Percentiles rank a stretch among this genome's conserved stretches.
Conservation (phyloP, 2,888 invertebrate genomes). For the Podotricha telesiphe region DNA sequence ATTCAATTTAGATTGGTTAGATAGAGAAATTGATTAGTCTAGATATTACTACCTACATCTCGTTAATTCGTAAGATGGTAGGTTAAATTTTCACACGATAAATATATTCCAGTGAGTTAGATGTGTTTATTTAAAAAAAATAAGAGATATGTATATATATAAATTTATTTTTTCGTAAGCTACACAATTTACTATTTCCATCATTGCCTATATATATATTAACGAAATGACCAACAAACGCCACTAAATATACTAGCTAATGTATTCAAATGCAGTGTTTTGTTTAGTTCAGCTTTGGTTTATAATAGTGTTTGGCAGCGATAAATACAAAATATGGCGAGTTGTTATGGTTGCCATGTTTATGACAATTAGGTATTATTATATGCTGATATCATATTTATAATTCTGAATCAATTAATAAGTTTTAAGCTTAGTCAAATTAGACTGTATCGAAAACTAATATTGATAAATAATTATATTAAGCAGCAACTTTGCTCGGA, state of each 20-base stretch:
- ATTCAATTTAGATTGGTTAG: background rate
- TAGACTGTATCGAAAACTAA: background rate
- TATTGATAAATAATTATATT: background rate
- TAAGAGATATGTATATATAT: too few species aligned
- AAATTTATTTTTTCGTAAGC: too few species aligned
- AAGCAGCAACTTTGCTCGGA: too few species aligned
- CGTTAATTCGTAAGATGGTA: too few species aligned
- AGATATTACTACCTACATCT: too few species aligned
- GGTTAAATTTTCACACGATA: too few species aligned
- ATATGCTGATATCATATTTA: conserved; percentile 11
- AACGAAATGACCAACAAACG: background rate
- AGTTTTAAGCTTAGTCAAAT: background rate
- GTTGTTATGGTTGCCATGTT: conserved; percentile 7
- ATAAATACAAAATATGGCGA: background rate
- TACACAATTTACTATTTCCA: too few species aligned
- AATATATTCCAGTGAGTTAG: too few species aligned
- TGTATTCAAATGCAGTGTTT: conserved; percentile 1
- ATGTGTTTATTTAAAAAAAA: too few species aligned
- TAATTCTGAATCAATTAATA: background rate
- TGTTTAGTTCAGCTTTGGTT: background rate
- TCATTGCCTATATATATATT: background rate
- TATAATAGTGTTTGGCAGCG: conserved; percentile 7
- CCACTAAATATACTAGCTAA: background rate
- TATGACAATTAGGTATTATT: background rate
- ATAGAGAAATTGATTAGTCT: background rate